Percentiles rank a stretch among this genome's conserved stretches.
Conservation (phyloP, 2,113 vertebrate genomes). For the Entosphenus tridentatus region DNA sequence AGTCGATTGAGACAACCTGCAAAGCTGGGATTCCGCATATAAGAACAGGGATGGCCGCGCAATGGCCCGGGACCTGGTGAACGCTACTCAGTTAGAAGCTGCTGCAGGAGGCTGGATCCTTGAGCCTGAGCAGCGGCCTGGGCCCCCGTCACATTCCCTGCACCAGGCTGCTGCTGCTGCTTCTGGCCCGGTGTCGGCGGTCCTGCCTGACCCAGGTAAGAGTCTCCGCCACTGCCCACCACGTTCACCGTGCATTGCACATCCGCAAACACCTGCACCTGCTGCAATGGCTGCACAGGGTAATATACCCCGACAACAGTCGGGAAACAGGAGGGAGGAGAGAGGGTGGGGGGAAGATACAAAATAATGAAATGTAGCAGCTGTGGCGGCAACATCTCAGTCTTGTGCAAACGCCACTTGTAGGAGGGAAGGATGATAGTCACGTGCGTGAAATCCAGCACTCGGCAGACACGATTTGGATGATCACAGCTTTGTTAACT, state of each 20-base stretch:
- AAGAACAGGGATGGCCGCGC: too few relatives aligned
- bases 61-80: too few relatives aligned
- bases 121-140: constrained; percentile 46
- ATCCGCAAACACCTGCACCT: constrained; percentile 83
- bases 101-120: constrained; percentile 90
- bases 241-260: constrained; percentile 91
- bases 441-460: too few relatives aligned
- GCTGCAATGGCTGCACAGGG: constrained; percentile 27
- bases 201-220: constrained; percentile 56
- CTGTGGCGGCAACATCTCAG: too few relatives aligned
- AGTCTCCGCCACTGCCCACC: constrained; percentile 39
- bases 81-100: constrained; percentile 70
- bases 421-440: too few relatives aligned
- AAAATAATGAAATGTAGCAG: too few relatives aligned
- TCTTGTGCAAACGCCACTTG: too few relatives aligned
- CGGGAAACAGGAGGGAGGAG: constrained; percentile 11
- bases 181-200: constrained; percentile 36
- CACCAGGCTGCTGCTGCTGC: constrained; percentile 13
- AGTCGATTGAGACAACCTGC: too few relatives aligned
- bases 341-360: too few relatives aligned
- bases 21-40: too few relatives aligned
- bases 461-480: too few relatives aligned
- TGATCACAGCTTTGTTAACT: too few relatives aligned
- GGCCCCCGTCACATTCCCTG: constrained; percentile 16
- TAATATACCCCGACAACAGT: constrained; percentile 17